Percentiles rank a stretch among this genome's conserved stretches.
Conservation (phyloP, 1,140 invertebrate genomes). For the Macrotrachela quadricornifera region DNA sequence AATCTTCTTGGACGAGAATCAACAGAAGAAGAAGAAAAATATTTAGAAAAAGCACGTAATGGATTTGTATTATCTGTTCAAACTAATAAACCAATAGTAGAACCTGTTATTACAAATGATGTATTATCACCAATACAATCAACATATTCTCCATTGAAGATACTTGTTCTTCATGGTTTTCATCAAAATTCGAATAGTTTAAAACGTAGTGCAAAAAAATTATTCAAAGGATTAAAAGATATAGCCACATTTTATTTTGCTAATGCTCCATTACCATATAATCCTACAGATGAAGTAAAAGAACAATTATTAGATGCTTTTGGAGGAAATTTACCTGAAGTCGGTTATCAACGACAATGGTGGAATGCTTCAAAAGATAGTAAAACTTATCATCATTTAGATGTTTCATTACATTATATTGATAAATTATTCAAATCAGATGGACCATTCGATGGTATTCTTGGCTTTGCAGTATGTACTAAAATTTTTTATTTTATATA, state of each 20-base stretch:
- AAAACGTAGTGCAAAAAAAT: background rate
- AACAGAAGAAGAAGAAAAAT: background rate
- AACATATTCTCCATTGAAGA: background rate
- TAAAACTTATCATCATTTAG: background rate
- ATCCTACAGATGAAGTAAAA: background rate
- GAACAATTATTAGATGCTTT: background rate
- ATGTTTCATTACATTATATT: background rate
- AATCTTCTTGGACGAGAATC: background rate
- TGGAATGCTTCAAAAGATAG: background rate
- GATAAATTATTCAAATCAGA: background rate
- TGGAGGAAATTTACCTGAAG: background rate
- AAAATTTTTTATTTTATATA: too few relatives aligned
- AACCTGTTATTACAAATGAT: background rate
- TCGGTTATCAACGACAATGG: conserved; percentile 5
- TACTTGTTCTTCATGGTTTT: conserved; percentile 5
- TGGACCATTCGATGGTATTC: conserved; percentile 4
- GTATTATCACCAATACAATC: background rate
- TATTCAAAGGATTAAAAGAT: too few relatives aligned
- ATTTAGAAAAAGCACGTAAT: background rate
- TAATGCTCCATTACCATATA: background rate
- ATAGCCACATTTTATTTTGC: too few relatives aligned
- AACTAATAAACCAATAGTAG: background rate
- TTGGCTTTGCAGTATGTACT: background rate
- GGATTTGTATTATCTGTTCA: background rate
- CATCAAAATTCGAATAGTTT: conserved; percentile 3